phyloP scores from a whole-genome alignment of 1,140 invertebrate genomes.

The Nixonia krombeini region DNA sequence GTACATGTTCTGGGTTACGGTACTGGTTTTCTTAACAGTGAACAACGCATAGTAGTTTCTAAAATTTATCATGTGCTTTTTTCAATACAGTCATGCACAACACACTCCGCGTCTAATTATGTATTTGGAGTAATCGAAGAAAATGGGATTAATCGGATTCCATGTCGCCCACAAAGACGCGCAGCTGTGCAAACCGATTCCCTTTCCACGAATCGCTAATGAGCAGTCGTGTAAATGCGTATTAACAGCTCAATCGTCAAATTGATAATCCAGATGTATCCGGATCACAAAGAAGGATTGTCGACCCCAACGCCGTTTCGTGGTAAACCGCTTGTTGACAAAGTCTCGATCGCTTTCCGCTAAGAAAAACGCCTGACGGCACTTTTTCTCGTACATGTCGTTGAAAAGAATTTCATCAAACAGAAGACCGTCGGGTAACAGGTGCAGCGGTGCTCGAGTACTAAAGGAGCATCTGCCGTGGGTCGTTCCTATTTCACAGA shows the following conservation, averaged over 20 bases:
- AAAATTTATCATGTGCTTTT: too few relatives aligned
- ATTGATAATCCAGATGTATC: conserved; percentile 43
- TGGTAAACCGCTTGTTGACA: too few relatives aligned
- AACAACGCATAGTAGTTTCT: too few relatives aligned
- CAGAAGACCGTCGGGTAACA: conserved; percentile 28
- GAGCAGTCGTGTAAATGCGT: conserved; percentile 38
- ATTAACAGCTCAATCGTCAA: conserved; percentile 44
- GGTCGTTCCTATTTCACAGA: conserved; percentile 26
- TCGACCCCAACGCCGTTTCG: conserved; percentile 22
- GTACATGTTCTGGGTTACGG: too few relatives aligned
- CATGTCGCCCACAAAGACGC: not conserved
- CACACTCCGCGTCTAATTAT: too few relatives aligned
- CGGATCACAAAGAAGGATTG: conserved; percentile 26
- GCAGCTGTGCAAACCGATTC: conserved; percentile 46
- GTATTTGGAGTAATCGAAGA: conserved; percentile 8
- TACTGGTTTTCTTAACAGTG: too few relatives aligned
- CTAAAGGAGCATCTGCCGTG: conserved; percentile 43
- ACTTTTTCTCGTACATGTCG: conserved; percentile 15
- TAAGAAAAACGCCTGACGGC: too few relatives aligned
- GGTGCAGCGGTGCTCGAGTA: conserved; percentile 36
- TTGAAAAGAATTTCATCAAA: conserved; percentile 20
- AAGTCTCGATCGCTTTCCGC: not conserved
- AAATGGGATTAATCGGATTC: conserved; percentile 36
- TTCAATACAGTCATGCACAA: too few relatives aligned
- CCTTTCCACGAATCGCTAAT: conserved; percentile 32